Evolutionary conservation across 2,888 invertebrate species (phyloP), one percentile per base, ranked within the genome.

Genomic region (Catocala fraxini): DNA sequence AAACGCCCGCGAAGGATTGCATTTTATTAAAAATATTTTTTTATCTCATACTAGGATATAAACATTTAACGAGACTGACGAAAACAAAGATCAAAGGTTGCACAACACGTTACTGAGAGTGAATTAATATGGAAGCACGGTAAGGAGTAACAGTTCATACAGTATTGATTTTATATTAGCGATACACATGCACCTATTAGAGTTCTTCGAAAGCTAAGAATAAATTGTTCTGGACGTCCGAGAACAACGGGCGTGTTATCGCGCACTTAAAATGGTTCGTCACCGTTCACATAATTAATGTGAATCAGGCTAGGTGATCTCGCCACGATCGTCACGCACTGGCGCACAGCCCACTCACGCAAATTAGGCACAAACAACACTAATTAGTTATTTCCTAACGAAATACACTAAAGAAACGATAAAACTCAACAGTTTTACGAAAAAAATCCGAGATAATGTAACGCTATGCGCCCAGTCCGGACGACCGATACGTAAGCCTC

Each of bases 261-360:
- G 88, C 89, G 84, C 88, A 89, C 89, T 88, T 85, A 85, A 90
- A 88, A 90, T 89, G 88, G 88, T 90, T 91, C 90, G 91, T 91
- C 91, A 91, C 87, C 85, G 88, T 84, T 89, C 92, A 92, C 90
- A 90, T 92, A 92, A 91, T 92, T 91, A 92, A 90, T 89, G 87
- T 89, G 90, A 91, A 88, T 90, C 89, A 89, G 84, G 81, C 82
- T 77, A 39, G 77, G 79, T 88, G 87, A 88, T 88, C 84, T 86
- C 73, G 77, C 73, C 68, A 75, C 79, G 77, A 73, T 75, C 81
- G 85, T 88, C 87, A 87, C 86, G 83, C 87, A 85, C 81, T 77
- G 72, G 60, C 69, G 70, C 79, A 82, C 82, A 76, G 63, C 63
- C 73, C 56, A 68, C 70, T 68, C 62, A 72, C 66, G 64, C 66